Conservation (phyloP, 2,113 vertebrate species). For the Euleptes europaea region DNA sequence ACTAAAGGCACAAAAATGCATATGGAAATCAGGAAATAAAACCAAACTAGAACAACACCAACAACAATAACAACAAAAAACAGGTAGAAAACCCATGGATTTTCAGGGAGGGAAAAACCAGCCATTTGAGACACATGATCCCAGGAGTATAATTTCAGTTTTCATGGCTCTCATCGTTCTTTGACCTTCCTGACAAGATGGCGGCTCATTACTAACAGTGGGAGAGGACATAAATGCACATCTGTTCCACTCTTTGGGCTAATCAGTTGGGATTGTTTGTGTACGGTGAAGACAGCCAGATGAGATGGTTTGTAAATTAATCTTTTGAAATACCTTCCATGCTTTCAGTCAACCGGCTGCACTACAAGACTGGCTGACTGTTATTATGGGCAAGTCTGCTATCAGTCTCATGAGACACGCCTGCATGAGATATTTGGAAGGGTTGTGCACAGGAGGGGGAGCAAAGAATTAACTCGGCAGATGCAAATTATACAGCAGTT, state of each 20-base stretch:
- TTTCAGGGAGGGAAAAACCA: not conserved
- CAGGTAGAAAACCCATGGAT: not conserved
- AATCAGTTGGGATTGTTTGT: not conserved
- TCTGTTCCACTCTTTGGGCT: not conserved
- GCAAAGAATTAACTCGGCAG: not conserved
- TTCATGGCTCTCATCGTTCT: not conserved
- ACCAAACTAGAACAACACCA: no score
- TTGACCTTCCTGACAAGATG: constrained; percentile 14
- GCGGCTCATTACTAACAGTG: constrained; percentile 6
- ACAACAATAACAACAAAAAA: no score
- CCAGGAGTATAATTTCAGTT: not conserved
- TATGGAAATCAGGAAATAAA: no score
- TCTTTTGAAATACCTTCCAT: not conserved
- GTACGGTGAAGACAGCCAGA: not conserved
- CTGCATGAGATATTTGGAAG: not conserved
- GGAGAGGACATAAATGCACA: constrained; percentile 21
- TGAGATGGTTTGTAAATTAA: not conserved
- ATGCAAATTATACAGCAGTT: not conserved
- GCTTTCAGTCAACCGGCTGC: not conserved
- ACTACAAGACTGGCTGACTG: not conserved
- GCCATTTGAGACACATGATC: not conserved
- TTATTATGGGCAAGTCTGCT: not conserved
- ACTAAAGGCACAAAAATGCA: no score
- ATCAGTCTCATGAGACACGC: not conserved
- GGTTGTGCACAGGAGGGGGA: not conserved